Evolutionary conservation across 2,797 vertebrate species (phyloP).

Genomic region (Pseudomugil gertrudae): DNA sequence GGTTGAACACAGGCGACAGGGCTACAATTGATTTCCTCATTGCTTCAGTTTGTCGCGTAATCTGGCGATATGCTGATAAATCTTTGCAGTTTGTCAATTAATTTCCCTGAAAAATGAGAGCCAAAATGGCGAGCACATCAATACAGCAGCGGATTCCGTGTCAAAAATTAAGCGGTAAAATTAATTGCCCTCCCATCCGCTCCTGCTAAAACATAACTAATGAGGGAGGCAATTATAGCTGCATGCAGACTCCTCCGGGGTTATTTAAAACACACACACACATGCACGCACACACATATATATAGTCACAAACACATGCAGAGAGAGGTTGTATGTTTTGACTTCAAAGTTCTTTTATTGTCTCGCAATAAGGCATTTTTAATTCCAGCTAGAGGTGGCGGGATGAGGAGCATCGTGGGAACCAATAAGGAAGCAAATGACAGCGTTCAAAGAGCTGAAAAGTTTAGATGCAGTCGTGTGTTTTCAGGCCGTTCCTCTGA

Average conservation of each 20-base stretch:
- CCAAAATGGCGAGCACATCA: conserved; percentile 83
- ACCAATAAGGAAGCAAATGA: conserved; percentile 35
- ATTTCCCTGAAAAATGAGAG: conserved; percentile 84
- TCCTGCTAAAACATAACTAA: conserved; percentile 87
- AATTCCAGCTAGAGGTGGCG: conserved; percentile 43
- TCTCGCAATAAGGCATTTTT: conserved; percentile 61
- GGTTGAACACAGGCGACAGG: conserved; percentile 70
- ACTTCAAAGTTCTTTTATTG: conserved; percentile 75
- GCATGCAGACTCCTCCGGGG: conserved; percentile 81
- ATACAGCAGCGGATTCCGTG: conserved; percentile 81
- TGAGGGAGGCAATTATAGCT: conserved; percentile 86
- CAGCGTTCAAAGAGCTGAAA: conserved; percentile 37
- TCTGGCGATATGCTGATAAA: conserved; percentile 86
- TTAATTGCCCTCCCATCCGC: conserved; percentile 85
- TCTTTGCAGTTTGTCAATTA: conserved; percentile 86
- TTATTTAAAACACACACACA: conserved; percentile 80
- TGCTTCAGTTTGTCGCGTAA: conserved; percentile 86
- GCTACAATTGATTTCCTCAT: conserved; percentile 85
- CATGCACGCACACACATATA: conserved; percentile 33
- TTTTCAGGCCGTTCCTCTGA: conserved; percentile 4
- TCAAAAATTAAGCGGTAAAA: conserved; percentile 86
- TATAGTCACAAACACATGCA: conserved; percentile 49
- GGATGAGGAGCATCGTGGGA: conserved; percentile 51
- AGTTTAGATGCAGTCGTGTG: conserved; percentile 29
- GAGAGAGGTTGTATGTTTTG: conserved; percentile 75